Conservation (phyloP, 1,140 invertebrate genomes). For the Danaus plexippus region DNA sequence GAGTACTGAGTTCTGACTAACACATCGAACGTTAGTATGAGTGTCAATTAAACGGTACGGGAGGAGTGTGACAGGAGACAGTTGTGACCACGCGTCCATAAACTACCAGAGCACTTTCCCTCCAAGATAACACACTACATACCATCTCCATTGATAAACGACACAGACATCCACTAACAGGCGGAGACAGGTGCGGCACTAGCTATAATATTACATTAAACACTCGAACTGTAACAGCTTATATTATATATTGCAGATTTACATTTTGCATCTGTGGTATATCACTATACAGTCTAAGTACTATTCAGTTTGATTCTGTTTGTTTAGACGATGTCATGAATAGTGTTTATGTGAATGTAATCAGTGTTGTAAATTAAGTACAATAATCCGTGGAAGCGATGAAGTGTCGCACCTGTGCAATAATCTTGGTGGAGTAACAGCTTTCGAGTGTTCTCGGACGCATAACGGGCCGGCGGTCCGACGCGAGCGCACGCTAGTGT, state of each 20-base stretch:
- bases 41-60: no score
- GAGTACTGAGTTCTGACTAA: no score
- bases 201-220: slow-evolving; percentile 8
- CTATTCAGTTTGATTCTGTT: no score
- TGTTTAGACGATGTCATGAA: no score
- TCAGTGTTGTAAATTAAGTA: no score
- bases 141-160: slow-evolving; percentile 57
- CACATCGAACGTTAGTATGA: no score
- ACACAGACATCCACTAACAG: slow-evolving; percentile 24
- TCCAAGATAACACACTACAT: slow-evolving; percentile 26
- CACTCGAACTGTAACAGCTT: not conserved
- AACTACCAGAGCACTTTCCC: slow-evolving; percentile 41
- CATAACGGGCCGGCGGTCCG: slow-evolving; percentile 21
- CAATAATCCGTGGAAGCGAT: no score
- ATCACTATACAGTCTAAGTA: no score
- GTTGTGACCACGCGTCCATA: slow-evolving; percentile 24
- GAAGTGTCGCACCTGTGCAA: not conserved
- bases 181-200: slow-evolving; percentile 14
- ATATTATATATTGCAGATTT: slow-evolving; percentile 1
- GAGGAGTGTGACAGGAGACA: no score
- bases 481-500: slow-evolving; percentile 13
- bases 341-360: no score
- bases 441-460: slow-evolving; percentile 18
- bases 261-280: not conserved
- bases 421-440: slow-evolving; percentile 18